Base-by-base conservation (phyloP, 2,113 vertebrate species). In the Cricetomys ansorgei region DNA sequence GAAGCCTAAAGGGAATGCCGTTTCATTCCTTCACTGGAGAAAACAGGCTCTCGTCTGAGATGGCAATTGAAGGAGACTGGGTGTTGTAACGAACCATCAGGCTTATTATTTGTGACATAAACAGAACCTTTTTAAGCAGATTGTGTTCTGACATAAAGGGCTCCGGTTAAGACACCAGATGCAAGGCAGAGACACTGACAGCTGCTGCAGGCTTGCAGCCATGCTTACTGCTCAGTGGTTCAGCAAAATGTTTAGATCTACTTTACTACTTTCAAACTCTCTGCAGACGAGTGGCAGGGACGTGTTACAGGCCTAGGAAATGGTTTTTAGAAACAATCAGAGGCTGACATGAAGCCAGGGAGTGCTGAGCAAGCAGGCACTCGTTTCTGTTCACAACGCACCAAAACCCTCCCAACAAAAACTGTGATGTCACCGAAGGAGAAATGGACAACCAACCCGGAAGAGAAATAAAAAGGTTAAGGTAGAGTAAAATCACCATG, bases 121-220 rank as follows among this genome's bases (percentile, higher is more conserved):
- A 97, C 45, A 85, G 80, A 94, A 96, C 96, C 89, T 97, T 95
- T 97, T 85, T 70, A 97, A 96, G 94, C 85, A 94, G 89, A 96
- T 97, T 95, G 93, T 95, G 92, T 91, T 95, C 95, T 95, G 69
- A 94, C 87, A 92, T 94, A 94, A 96, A 97, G 92, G 43, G 84
- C 70, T 95, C 93, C 70, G 89, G 88, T 96, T 92, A 94, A 97
- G 89, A 79, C 88, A 93, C 75, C 96, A 96, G 93, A 97, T 94
- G 96, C 94, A 90, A 96, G 65, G 79, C 88, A 92, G 93, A 95
- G 93, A 55, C 37, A 29, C 40, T 64, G 83, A 85, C 77, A 95
- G 96, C 92, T 84, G 92, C 37, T 70, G 86, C 53, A 67, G 87
- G 94, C 97, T 97, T 88, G 94, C 93, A 97, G 89, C 84, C 91